Evolutionary conservation across 2,888 invertebrate species (phyloP).

Genomic region (Meganola albula): DNA sequence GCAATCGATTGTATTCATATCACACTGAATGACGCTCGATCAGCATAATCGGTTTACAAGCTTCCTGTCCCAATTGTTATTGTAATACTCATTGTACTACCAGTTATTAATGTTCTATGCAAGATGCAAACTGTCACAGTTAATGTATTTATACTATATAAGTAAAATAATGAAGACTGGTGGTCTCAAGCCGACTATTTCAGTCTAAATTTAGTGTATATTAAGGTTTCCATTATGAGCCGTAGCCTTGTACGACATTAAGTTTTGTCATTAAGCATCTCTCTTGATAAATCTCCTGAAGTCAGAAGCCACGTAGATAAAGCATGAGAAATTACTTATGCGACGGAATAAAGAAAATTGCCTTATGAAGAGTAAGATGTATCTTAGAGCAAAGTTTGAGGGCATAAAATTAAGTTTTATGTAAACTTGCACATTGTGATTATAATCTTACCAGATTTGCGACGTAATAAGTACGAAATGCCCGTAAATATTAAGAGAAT

Average conservation of each 20-base stretch:
- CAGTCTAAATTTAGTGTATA: constrained; percentile 52
- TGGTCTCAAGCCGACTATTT: constrained; percentile 46
- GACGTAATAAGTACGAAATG: too few species aligned
- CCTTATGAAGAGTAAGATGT: too few species aligned
- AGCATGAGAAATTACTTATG: constrained; percentile 31
- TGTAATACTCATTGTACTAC: constrained; percentile 64
- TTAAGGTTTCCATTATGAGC: constrained; percentile 50
- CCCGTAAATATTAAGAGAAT: too few species aligned
- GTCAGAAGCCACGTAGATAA: constrained; percentile 34
- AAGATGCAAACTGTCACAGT: constrained; percentile 44
- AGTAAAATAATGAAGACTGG: constrained; percentile 42
- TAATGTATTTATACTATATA: constrained; percentile 46
- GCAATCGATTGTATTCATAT: constrained; percentile 61
- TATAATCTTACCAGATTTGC: too few species aligned
- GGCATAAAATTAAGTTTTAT: too few species aligned
- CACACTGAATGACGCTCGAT: constrained; percentile 64
- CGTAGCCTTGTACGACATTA: constrained; percentile 33
- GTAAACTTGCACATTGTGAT: too few species aligned
- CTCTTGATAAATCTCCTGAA: constrained; percentile 37
- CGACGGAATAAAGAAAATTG: constrained; percentile 23
- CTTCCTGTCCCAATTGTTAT: constrained; percentile 67
- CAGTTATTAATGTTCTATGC: constrained; percentile 61
- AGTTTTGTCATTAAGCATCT: constrained; percentile 41
- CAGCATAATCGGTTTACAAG: constrained; percentile 71
- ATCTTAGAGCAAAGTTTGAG: too few species aligned